Conservation (phyloP, 2,888 invertebrate genomes). For the Gandaritis pyraliata region DNA sequence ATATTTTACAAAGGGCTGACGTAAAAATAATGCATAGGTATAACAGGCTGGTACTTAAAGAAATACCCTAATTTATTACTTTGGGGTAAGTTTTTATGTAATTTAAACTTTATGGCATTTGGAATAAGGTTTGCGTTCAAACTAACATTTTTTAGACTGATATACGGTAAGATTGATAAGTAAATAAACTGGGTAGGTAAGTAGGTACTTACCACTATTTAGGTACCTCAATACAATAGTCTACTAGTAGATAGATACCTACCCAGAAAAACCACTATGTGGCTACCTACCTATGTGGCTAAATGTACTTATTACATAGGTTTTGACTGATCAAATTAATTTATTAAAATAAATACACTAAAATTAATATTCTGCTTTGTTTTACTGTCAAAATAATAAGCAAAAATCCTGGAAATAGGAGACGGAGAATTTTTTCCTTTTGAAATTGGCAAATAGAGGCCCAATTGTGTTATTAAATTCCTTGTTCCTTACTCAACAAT, state of each 20-base stretch:
- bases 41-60: conserved; percentile 43
- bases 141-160: too few species aligned
- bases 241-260: too few species aligned
- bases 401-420: conserved; percentile 35
- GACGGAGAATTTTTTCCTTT: conserved; percentile 38
- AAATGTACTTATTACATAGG: too few species aligned
- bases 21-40: conserved; percentile 54
- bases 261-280: too few species aligned
- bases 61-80: conserved; percentile 1
- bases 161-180: too few species aligned
- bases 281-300: too few species aligned
- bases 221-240: too few species aligned
- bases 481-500: conserved; percentile 29
- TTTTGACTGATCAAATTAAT: too few species aligned
- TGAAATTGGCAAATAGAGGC: conserved; percentile 38
- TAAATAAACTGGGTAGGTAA: too few species aligned
- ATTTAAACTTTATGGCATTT: neutral
- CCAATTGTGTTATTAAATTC: conserved; percentile 41
- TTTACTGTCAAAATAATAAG: neutral
- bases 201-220: too few species aligned
- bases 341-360: neutral
- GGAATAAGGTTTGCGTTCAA: neutral
- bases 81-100: neutral
- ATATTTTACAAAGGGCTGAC: conserved; percentile 57
- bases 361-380: too few species aligned